Evolutionary conservation across 1,140 invertebrate species (phyloP), one percentile per base, ranked within the genome.

Genomic region (Calosoma granatense): DNA sequence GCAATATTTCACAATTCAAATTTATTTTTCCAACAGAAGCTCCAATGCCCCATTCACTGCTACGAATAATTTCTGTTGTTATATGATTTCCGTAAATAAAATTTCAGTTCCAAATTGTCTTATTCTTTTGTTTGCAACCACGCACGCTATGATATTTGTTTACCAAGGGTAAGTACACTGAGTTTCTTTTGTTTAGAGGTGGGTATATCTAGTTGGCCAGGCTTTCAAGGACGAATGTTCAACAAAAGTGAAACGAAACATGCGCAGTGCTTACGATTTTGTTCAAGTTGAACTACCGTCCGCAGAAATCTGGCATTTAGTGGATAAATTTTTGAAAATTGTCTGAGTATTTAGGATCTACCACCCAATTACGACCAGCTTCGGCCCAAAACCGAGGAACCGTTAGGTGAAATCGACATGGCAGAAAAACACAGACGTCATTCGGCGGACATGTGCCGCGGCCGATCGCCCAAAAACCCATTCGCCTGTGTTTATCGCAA

Each of bases 291-390:
- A n/a, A n/a, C n/a, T n/a, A n/a, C n/a, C n/a, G n/a, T n/a, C n/a
- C n/a, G n/a, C n/a, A n/a, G n/a, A n/a, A n/a, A n/a, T n/a, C n/a
- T n/a, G n/a, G n/a, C n/a, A n/a, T n/a, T n/a, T n/a, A n/a, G n/a
- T n/a, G n/a, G n/a, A n/a, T n/a, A n/a, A n/a, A n/a, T n/a, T n/a
- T n/a, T n/a, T n/a, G n/a, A n/a, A n/a, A n/a, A n/a, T n/a, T n/a
- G n/a, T 55, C 14, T 55, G 54, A 39, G 54, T 30, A 55, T 55
- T 19, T 15, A 36, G 36, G 54, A 36, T 36, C n/a, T 36, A 36
- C 26, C n/a, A n/a, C n/a, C n/a, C 11, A 76, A 68, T 30, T 72
- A 80, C 43, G 68, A 78, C 20, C 15, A 20, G 2, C 47, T 55
- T 36, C 56, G 59, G 17, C 64, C 59, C 19, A 30, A 63, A 17